Evolutionary conservation across 2,113 vertebrate species (phyloP).

Genomic region (Ptyas mucosa): DNA sequence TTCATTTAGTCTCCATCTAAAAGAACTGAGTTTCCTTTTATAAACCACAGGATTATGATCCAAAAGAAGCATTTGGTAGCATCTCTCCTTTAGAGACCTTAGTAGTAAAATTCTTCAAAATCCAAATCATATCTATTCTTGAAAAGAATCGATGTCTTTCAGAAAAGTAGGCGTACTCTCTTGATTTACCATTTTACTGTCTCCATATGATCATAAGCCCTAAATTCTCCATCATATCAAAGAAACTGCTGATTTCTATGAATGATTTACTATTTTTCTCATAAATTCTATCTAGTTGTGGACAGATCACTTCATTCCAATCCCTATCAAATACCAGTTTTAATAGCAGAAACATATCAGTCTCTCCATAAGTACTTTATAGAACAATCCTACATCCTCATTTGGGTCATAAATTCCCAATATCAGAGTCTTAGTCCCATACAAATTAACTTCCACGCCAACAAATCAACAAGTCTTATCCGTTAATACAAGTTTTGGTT

Average conservation of each 20-base stretch:
- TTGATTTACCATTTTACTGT: neutral
- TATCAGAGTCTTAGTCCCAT: no score
- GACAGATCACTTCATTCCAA: no score
- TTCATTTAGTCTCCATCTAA: neutral
- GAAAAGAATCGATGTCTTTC: neutral
- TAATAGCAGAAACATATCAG: no score
- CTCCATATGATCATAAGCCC: neutral
- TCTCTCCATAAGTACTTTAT: no score
- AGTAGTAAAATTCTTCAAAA: neutral
- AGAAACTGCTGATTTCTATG: neutral
- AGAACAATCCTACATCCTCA: no score
- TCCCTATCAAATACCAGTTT: no score
- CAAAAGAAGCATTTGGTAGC: neutral
- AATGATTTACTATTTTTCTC: neutral
- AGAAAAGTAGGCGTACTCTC: neutral
- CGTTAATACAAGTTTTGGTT: no score
- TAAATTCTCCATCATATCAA: neutral
- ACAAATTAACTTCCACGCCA: no score
- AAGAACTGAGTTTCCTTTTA: neutral
- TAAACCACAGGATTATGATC: neutral
- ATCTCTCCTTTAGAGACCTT: neutral
- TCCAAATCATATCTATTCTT: neutral
- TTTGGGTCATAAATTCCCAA: no score
- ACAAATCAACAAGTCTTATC: no score
- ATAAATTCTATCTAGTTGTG: no score